Evolutionary conservation across 2,888 invertebrate species (phyloP).

Genomic region (Plagodis dolabraria): DNA sequence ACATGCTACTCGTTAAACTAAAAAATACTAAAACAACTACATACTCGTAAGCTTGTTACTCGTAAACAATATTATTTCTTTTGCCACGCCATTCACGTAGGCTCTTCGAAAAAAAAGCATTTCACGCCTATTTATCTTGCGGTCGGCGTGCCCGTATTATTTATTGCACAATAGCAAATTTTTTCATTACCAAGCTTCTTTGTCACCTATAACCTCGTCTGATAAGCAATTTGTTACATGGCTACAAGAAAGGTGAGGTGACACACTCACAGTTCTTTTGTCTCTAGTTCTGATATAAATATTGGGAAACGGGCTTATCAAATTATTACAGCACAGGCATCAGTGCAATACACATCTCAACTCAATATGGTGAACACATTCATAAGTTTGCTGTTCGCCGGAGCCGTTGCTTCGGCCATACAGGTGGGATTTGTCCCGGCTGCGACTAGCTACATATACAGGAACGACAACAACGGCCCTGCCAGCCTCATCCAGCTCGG

Average conservation of each 20-base stretch:
- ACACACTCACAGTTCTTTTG: conserved; percentile 72
- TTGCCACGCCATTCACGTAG: conserved; percentile 34
- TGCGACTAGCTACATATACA: conserved; percentile 83
- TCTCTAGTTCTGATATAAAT: conserved; percentile 77
- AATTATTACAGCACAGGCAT: conserved; percentile 72
- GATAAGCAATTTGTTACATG: conserved; percentile 78
- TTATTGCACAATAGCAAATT: conserved; percentile 63
- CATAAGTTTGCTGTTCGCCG: conserved; percentile 57
- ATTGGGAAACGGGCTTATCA: conserved; percentile 75
- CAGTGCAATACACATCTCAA: conserved; percentile 66
- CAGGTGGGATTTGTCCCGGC: conserved; percentile 75
- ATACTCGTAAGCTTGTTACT: no score
- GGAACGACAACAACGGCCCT: conserved; percentile 78
- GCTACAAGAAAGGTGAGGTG: conserved; percentile 67
- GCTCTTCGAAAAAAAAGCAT: conserved; percentile 57
- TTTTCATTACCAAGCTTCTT: conserved; percentile 68
- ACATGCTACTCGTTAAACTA: no score
- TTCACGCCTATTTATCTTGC: conserved; percentile 63
- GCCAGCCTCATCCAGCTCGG: conserved; percentile 75
- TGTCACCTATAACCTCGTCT: conserved; percentile 80
- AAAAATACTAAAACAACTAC: no score
- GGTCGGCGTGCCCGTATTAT: conserved; percentile 55
- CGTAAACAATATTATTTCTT: conserved; percentile 12
- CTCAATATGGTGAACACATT: conserved; percentile 67
- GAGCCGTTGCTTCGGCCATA: conserved; percentile 58